phyloP scores from a whole-genome alignment of 1,140 invertebrate species.

The Heliothis subflexa region DNA sequence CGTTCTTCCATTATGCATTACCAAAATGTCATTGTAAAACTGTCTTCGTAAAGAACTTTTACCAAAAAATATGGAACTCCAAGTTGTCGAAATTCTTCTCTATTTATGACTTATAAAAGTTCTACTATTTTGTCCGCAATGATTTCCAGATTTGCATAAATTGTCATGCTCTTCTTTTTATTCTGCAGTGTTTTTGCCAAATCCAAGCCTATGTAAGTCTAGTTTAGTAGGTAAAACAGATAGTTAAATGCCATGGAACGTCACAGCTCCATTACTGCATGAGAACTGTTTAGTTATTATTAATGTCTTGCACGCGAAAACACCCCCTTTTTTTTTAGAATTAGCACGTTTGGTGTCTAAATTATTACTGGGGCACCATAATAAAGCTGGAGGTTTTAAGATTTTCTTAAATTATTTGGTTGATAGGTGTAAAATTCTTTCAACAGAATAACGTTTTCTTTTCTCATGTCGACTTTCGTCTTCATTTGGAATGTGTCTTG shows the following conservation, averaged over 20 bases:
- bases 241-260: neutral
- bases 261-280: neutral
- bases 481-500: too few relatives aligned
- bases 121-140: neutral
- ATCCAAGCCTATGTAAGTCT: neutral
- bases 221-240: neutral
- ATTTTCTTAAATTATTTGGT: too few relatives aligned
- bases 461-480: too few relatives aligned
- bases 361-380: neutral
- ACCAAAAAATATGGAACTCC: neutral
- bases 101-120: neutral
- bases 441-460: too few relatives aligned
- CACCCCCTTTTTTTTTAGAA: conserved; percentile 8
- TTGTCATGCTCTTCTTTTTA: too few relatives aligned
- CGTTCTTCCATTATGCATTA: neutral
- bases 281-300: conserved; percentile 19
- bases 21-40: neutral
- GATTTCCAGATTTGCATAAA: too few relatives aligned
- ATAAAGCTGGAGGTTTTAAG: neutral
- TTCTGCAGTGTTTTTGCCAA: neutral
- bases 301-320: conserved; percentile 6
- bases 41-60: neutral
- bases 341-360: conserved; percentile 7
- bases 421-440: too few relatives aligned
- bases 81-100: neutral